Base-by-base conservation (phyloP, 2,888 invertebrate genomes). In the Allygus modestus region DNA sequence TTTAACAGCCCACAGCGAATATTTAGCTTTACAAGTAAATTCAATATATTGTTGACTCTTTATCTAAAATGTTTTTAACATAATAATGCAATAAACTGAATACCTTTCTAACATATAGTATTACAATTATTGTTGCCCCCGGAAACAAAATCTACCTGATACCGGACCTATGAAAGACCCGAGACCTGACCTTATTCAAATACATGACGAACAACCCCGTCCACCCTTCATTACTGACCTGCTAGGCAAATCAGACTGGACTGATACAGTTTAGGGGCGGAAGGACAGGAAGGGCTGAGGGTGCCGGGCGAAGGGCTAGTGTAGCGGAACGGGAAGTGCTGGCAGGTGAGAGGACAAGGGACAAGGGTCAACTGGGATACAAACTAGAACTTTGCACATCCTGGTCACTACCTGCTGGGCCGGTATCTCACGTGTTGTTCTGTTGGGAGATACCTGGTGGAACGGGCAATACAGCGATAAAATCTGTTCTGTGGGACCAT, bases 241-340 rank as follows among this genome's bases (percentile, higher is more conserved):
- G 20, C n/a, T 51, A 17, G 51, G 51, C 51, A 51, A 51, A 51
- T 54, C 20, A 37, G 69, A 31, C 33, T 17, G 69, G 69, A 69
- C 31, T 41, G 73, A 73, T 73, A 65, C 65, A 65, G 65, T 65
- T 65, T n/a, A 31, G 33, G 69, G 69, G 12, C 71, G 28, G 65
- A 31, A 37, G 69, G 69, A n/a, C 77, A 28, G 46, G 12, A 51
- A n/a, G 73, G 37, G 20, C 0, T 2, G 37, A 33, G 12, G 28
- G 46, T 5, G 0, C 0, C 17, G 31, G 51, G 15, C 12, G 51
- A 28, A 77, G 41, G 77, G 51, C 41, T 41, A 77, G 77, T 77
- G 77, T 77, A 77, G 77, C 77, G 77, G 77, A 77, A 77, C 77
- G 28, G 77, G 77, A 77, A 51, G 71, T 65, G 31, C 15, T 2